These are phyloP conservation scores for Glaucidium brasilianum DNA, from an alignment of 2,113 vertebrate species.

Conservation along the genomic window DNA sequence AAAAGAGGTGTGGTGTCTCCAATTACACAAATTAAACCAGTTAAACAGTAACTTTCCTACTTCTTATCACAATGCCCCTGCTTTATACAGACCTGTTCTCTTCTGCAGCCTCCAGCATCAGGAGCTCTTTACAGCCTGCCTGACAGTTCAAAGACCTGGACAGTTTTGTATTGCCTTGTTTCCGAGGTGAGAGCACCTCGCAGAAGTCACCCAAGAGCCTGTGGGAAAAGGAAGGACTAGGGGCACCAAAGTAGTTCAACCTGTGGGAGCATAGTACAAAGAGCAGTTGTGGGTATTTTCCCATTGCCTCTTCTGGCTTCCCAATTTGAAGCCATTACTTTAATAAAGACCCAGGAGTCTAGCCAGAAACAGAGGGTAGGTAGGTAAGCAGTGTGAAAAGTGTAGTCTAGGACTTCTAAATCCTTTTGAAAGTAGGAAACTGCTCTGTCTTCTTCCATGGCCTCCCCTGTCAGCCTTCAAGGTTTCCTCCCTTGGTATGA, in stretches of 20 bases:
- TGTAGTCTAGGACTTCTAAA: neutral
- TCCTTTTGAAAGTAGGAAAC: neutral
- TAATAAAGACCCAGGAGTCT: neutral
- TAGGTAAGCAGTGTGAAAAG: neutral
- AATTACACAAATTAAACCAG: neutral
- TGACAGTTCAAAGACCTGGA: neutral
- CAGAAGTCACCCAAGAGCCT: neutral
- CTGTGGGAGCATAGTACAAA: neutral
- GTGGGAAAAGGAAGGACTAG: neutral
- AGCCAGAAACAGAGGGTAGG: neutral
- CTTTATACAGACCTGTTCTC: neutral
- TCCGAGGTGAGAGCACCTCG: fast-evolving
- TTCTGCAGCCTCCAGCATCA: neutral
- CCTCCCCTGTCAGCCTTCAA: neutral
- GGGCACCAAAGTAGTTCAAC: neutral
- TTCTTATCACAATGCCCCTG: neutral
- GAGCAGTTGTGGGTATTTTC: neutral
- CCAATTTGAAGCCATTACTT: neutral
- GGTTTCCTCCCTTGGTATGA: neutral
- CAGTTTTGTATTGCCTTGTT: neutral
- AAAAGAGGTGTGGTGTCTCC: neutral
- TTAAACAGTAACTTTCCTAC: neutral
- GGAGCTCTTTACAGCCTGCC: neutral
- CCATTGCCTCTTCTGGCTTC: neutral
- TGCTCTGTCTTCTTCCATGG: neutral